Conservation (phyloP, 2,797 vertebrate genomes). For the Myotis vivesi region DNA sequence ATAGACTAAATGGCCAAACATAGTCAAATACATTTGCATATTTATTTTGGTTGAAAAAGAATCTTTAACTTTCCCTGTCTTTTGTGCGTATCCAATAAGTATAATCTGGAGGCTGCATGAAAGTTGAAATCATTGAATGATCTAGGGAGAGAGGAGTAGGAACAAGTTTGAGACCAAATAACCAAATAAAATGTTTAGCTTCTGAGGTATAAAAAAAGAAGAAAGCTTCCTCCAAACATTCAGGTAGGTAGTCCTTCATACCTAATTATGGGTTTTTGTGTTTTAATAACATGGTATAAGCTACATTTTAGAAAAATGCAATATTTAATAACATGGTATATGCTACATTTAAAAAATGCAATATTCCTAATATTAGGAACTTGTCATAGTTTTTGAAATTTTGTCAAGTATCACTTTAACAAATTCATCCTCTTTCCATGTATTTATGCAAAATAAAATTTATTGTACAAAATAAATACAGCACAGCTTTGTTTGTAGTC, state of each 20-base stretch:
- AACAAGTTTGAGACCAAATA: background rate
- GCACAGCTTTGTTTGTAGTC: background rate
- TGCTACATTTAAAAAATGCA: background rate
- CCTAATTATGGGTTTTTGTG: background rate
- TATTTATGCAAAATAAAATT: conserved; percentile 45
- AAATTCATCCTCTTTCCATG: conserved; percentile 2
- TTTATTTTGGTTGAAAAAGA: background rate
- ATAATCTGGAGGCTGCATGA: background rate
- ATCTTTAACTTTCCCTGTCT: background rate
- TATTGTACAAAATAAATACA: conserved; percentile 42
- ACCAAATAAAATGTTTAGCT: background rate
- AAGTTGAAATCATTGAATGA: background rate
- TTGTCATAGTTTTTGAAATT: background rate
- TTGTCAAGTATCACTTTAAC: background rate
- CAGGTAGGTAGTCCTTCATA: background rate
- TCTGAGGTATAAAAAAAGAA: background rate
- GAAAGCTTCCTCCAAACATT: background rate
- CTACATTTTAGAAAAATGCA: background rate
- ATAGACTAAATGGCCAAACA: background rate
- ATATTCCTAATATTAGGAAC: background rate
- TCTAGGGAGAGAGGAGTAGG: background rate
- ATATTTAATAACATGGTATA: background rate
- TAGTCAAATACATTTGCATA: background rate
- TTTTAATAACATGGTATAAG: background rate
- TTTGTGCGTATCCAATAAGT: background rate